Evolutionary conservation across 2,888 invertebrate species (phyloP), one percentile per base, ranked within the genome.

Genomic region (Pollenia angustigena): DNA sequence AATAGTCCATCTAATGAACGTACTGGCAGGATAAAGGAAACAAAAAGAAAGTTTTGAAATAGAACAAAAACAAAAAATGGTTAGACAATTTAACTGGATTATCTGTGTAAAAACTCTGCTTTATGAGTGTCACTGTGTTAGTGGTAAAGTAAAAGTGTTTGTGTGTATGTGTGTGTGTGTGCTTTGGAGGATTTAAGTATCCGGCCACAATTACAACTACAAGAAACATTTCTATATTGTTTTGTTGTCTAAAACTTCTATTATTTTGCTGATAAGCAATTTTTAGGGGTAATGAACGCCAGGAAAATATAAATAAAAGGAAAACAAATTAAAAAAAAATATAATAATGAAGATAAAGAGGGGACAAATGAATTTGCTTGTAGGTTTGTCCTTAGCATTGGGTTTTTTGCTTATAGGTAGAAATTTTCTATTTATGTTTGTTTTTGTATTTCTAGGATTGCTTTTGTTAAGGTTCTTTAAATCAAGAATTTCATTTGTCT

Each of bases 71-170:
- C 0, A 23, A 2, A 23, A 23, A 23, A 23, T 2, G 23, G 32
- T 56, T 78, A 66, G 58, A 18, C 12, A 58, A 18, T 68, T 66
- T 46, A 16, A 78, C 46, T 78, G 46, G 32, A 56, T 66, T 66
- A 56, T 54, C 11, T 54, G 4, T 1, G 6, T 6, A 6, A 18
- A 64, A 18, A 3, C 23, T 23, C 23, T 44, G 18, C n/a, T 23
- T 72, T 62, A 16, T 42, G 32, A 32, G 32, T 32, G 6, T 32
- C 32, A 32, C 32, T 32, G 32, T 6, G 32, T 32, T 32, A 32
- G 32, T 6, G 32, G 32, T 32, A 6, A 32, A 32, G 32, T 6
- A 32, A 32, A 32, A 32, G 32, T 32, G 32, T 32, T 32, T 32
- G 32, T 32, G 32, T 40, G 40, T 10, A 4, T 56, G 14, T 9